Conservation (phyloP, 1,140 invertebrate species). For the Portunus trituberculatus region DNA sequence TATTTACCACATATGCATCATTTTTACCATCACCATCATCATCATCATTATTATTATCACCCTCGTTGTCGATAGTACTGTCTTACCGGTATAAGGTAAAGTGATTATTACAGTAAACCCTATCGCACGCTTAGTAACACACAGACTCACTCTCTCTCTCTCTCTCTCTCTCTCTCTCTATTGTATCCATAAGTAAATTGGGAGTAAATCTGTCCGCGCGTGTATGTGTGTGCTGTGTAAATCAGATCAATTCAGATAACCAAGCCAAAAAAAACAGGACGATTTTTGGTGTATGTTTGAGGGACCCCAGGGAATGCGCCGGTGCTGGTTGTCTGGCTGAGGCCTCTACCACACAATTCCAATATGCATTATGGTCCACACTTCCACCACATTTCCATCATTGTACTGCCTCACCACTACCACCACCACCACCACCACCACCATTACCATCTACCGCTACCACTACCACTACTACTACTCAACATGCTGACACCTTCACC, state of each 20-base stretch:
- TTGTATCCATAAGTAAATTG: not conserved
- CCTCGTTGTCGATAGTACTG: too few relatives aligned
- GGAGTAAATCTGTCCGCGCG: not conserved
- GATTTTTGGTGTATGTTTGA: conserved; percentile 3
- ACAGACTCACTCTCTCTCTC: conserved; percentile 3
- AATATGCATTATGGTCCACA: not conserved
- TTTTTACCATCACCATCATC: too few relatives aligned
- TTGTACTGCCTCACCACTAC: too few relatives aligned
- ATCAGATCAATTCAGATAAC: not conserved
- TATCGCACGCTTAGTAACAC: too few relatives aligned
- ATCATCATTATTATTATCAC: too few relatives aligned
- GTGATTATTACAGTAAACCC: too few relatives aligned
- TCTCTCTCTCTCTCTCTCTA: not conserved
- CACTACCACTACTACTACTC: too few relatives aligned
- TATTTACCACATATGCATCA: too few relatives aligned
- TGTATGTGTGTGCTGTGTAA: not conserved
- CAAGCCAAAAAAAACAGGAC: not conserved
- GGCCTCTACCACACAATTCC: not conserved
- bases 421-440: not conserved
- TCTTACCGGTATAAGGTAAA: too few relatives aligned
- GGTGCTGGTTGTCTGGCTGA: not conserved
- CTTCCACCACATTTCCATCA: not conserved
- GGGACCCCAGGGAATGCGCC: not conserved
- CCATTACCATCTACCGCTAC: too few relatives aligned
- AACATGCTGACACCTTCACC: too few relatives aligned